phyloP scores from a whole-genome alignment of 1,140 invertebrate genomes.

The Asbolus verrucosus region DNA sequence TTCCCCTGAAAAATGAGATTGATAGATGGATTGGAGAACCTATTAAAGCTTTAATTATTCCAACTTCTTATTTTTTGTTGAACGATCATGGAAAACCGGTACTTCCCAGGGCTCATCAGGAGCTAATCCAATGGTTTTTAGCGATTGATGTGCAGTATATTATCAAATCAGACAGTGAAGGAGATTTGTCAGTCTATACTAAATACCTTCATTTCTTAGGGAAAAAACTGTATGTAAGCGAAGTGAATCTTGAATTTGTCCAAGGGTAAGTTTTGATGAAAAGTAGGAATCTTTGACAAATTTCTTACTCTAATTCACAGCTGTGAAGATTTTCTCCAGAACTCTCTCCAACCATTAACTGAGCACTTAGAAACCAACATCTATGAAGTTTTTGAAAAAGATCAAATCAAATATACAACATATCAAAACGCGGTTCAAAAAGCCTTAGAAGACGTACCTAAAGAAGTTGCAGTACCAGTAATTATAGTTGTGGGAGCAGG shows the following conservation, averaged over 20 bases:
- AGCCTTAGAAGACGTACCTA: conserved; percentile 74
- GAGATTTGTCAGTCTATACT: conserved; percentile 74
- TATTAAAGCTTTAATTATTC: conserved; percentile 85
- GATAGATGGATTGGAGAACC: conserved; percentile 94
- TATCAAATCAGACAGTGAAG: conserved; percentile 75
- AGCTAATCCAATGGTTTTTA: conserved; percentile 77
- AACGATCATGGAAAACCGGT: conserved; percentile 90
- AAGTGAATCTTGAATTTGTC: conserved; percentile 59
- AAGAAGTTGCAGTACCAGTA: conserved; percentile 66
- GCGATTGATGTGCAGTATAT: conserved; percentile 84
- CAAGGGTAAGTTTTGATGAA: conserved; percentile 59
- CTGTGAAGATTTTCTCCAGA: conserved; percentile 94
- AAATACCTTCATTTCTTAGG: conserved; percentile 90
- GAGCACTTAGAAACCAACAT: conserved; percentile 96
- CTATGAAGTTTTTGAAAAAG: conserved; percentile 99
- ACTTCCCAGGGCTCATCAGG: conserved; percentile 86
- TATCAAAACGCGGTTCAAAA: conserved; percentile 88
- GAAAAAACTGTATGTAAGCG: conserved; percentile 68
- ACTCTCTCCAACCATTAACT: conserved; percentile 90
- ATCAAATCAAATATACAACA: conserved; percentile 95
- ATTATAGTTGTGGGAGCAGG: conserved; percentile 97
- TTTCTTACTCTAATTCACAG: too few relatives aligned
- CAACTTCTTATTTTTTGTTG: conserved; percentile 83
- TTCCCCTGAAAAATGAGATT: conserved; percentile 76
- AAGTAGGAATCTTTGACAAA: too few relatives aligned